Evolutionary conservation across 1,140 invertebrate genomes (phyloP).

Genomic region (Trichogramma pretiosum): DNA sequence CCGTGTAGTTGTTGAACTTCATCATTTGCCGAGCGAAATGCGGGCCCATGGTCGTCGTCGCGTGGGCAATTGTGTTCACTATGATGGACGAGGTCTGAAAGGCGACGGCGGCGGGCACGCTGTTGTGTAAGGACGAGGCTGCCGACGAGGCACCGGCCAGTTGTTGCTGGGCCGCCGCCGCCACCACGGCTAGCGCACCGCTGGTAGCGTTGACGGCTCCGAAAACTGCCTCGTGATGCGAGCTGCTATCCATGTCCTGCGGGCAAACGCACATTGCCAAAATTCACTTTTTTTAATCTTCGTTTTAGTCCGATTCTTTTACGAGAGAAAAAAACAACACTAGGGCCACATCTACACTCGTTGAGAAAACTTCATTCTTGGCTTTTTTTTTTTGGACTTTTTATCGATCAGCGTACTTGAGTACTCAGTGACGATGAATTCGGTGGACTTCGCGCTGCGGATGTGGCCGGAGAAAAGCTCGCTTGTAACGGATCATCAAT

Average conservation of each 20-base stretch:
- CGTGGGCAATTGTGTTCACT: no score
- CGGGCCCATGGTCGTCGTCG: constrained; percentile 39
- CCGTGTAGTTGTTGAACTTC: constrained; percentile 54
- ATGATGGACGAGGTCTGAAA: no score
- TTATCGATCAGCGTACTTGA: background rate
- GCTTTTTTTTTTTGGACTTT: background rate
- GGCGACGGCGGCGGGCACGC: background rate
- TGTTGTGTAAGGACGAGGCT: background rate
- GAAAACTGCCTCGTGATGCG: background rate
- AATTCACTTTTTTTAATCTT: background rate
- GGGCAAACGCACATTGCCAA: constrained; percentile 5
- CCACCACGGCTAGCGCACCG: no score
- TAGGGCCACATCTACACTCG: no score
- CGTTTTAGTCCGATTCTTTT: background rate
- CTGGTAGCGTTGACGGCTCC: constrained; percentile 1
- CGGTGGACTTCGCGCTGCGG: constrained; percentile 1
- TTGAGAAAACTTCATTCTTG: background rate
- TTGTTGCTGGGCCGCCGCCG: no score
- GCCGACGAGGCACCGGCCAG: background rate
- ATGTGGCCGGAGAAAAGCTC: constrained; percentile 1
- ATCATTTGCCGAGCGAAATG: constrained; percentile 30
- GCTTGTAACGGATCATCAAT: constrained; percentile 6
- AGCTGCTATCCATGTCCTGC: constrained; percentile 9
- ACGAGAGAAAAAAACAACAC: background rate
- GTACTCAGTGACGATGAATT: background rate